These are phyloP conservation scores for Luscinia megarhynchos DNA, from an alignment of 2,797 vertebrate genomes.

Conservation along the genomic window DNA sequence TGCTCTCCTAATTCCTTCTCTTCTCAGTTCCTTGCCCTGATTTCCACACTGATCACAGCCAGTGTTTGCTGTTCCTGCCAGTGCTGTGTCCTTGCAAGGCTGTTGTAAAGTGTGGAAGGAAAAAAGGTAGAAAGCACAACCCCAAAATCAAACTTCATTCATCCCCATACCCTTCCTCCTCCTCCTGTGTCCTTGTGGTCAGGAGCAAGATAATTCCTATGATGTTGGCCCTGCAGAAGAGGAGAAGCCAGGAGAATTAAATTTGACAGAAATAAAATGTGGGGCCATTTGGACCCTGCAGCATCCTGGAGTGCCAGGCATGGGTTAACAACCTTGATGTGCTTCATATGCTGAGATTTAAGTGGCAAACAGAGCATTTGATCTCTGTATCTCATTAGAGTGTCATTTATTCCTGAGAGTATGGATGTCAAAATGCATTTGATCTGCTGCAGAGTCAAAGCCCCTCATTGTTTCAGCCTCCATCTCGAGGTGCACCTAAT, in stretches of 20 bases:
- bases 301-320: not conserved
- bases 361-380: conserved; percentile 10
- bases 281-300: not conserved
- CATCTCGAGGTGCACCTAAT: conserved; percentile 9
- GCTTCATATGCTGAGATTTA: not conserved
- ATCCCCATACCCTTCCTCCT: not conserved
- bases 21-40: not conserved
- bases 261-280: not conserved
- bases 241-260: not conserved
- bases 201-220: not conserved
- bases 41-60: not conserved
- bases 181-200: not conserved
- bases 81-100: not conserved
- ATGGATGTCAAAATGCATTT: not conserved
- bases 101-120: not conserved
- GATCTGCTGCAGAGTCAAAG: conserved; percentile 12
- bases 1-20: not conserved
- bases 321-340: not conserved
- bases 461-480: conserved; percentile 6
- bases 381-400: conserved; percentile 11
- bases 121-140: not conserved
- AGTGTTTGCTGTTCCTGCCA: not conserved
- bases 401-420: not conserved
- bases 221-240: not conserved
- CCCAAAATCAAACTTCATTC: not conserved